Base-by-base conservation (phyloP, 1,140 invertebrate genomes). In the Zaprionus kolodkinae region DNA sequence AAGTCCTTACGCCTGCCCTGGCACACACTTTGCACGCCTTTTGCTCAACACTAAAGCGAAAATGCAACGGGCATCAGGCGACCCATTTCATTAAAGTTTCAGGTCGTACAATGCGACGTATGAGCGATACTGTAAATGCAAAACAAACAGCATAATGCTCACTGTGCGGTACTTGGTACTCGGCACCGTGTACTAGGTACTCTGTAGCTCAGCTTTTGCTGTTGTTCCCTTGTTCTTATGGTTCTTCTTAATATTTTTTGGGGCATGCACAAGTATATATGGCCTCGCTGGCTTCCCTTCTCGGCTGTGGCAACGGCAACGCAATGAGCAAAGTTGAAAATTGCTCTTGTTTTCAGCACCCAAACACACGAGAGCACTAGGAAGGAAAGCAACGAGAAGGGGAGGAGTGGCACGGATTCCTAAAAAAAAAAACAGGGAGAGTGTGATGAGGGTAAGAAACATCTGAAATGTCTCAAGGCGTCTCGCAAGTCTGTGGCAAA, bases 81-180 rank as follows among this genome's bases (percentile, higher is more conserved):
- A 79, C 81, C 64, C 72, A 87, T 87, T 85, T 85, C 71, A 82
- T 82, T 87, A 79, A 82, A 72, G 71, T 79, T 85, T 70, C 50
- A 82, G 57, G 50, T 43, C 70, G 57, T 50, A 61, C 79, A 65
- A 66, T 72, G 79, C 69, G 70, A 70, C 61, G 79, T 78, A 70
- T 79, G 64, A 66, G 70, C 72, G 60, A 81, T 81, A 72, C 76
- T 71, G 63, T 75, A 84, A 76, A 60, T 57, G 35, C 55, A 72
- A 64, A 60, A 30, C 60, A 76, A 64, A 60, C 64, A 73, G 63
- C 35, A 54, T 61, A 74, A 67, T 48, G 21, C 48, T 13, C 15
- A n/a, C n/a, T 60, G 10, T 25, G 50, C 12, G 35, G 65, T 57
- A 17, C 35, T 60, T 6, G 15, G 43, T 17, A 62, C 27, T 62